phyloP scores from a whole-genome alignment of 64 coral and sea anemone species.

The Montipora efflorescens region DNA sequence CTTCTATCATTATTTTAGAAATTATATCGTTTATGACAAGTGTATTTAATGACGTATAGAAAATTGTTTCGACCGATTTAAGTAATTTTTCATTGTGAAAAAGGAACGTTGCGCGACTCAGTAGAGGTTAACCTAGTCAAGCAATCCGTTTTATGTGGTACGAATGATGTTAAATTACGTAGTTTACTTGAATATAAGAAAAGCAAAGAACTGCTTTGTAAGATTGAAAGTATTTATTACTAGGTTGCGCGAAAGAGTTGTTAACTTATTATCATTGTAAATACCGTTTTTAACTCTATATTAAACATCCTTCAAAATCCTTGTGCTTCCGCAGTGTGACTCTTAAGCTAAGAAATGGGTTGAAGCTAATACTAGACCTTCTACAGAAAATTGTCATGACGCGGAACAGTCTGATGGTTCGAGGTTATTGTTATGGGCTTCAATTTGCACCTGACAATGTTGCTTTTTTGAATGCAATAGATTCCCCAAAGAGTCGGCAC shows the following conservation, averaged over 20 bases:
- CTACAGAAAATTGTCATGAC: too few relatives aligned
- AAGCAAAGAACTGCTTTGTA: neutral
- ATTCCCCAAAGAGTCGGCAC: too few relatives aligned
- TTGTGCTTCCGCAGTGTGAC: neutral
- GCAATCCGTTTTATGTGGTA: neutral
- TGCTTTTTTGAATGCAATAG: too few relatives aligned
- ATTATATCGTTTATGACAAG: neutral
- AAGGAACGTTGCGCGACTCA: neutral
- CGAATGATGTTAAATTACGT: neutral
- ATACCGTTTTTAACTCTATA: constrained; percentile 44
- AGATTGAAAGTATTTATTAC: constrained; percentile 59
- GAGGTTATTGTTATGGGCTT: too few relatives aligned
- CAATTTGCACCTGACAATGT: too few relatives aligned
- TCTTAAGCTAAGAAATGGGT: too few relatives aligned
- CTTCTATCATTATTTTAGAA: neutral
- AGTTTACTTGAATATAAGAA: neutral
- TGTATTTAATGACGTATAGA: neutral
- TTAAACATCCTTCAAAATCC: constrained; percentile 10
- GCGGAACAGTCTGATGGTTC: too few relatives aligned
- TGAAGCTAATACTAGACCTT: too few relatives aligned
- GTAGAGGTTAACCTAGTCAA: neutral
- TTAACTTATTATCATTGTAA: constrained; percentile 67
- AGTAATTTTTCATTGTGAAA: too few relatives aligned
- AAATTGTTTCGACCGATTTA: neutral
- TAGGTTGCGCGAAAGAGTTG: constrained; percentile 18